phyloP scores from a whole-genome alignment of 2,113 vertebrate species.

The Pelobates fuscus region DNA sequence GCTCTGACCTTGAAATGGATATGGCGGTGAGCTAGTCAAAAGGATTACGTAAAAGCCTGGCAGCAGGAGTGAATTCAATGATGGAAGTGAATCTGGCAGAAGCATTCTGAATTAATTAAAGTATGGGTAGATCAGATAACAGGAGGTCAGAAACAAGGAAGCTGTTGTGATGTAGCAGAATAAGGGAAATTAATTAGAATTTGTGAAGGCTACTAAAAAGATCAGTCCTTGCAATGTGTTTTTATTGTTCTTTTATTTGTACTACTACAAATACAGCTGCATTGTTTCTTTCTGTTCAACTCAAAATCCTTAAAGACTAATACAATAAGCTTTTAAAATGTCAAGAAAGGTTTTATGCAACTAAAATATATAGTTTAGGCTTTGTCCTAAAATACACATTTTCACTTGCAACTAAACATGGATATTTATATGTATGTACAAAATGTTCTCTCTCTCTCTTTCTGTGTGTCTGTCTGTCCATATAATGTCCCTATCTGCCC shows the following conservation, averaged over 20 bases:
- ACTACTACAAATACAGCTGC: neutral
- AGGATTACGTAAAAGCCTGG: constrained; percentile 42
- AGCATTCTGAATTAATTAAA: constrained; percentile 47
- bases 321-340: too few relatives aligned
- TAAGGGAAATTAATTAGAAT: constrained; percentile 45
- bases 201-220: constrained; percentile 19
- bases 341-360: too few relatives aligned
- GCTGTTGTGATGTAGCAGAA: constrained; percentile 40
- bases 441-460: too few relatives aligned
- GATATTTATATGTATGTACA: too few relatives aligned
- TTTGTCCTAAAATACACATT: too few relatives aligned
- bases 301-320: too few relatives aligned
- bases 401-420: too few relatives aligned
- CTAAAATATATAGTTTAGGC: too few relatives aligned
- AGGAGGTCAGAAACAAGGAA: constrained; percentile 41
- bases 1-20: constrained; percentile 46
- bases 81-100: constrained; percentile 51
- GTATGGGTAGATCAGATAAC: constrained; percentile 44
- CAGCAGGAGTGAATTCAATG: constrained; percentile 45
- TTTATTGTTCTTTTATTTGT: too few relatives aligned
- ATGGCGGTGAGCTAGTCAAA: constrained; percentile 45
- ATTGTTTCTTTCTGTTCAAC: too few relatives aligned
- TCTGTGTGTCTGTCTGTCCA: too few relatives aligned
- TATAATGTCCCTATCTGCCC: too few relatives aligned
- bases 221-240: constrained; percentile 28